Evolutionary conservation across 2,888 invertebrate species (phyloP).

Genomic region (Melangyna quadrimaculata): DNA sequence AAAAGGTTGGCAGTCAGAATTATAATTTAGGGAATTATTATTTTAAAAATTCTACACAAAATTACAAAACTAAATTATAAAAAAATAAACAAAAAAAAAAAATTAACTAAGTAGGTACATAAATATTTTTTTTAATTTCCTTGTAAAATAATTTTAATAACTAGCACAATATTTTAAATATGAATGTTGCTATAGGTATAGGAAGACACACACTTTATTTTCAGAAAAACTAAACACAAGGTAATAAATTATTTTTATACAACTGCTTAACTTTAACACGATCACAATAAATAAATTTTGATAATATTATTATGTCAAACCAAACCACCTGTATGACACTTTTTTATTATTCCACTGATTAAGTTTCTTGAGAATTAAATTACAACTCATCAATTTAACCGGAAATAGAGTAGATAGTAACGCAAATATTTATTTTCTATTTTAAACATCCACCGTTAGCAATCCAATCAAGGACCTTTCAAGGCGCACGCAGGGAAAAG

Average conservation of each 20-base stretch:
- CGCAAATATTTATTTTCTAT: slow-evolving; percentile 13
- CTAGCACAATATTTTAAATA: too few relatives aligned
- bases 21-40: background rate
- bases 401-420: background rate
- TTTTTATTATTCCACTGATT: background rate
- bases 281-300: background rate
- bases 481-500: background rate
- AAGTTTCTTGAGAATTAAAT: background rate
- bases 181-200: too few relatives aligned
- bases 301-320: slow-evolving; percentile 29
- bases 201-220: too few relatives aligned
- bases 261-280: too few relatives aligned
- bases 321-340: slow-evolving; percentile 56
- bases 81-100: background rate
- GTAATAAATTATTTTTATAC: too few relatives aligned
- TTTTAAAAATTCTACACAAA: background rate
- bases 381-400: background rate
- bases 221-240: too few relatives aligned
- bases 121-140: too few relatives aligned
- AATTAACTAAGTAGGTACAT: too few relatives aligned
- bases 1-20: background rate
- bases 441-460: background rate
- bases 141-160: too few relatives aligned
- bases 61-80: background rate
- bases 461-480: slow-evolving; percentile 48